Conservation (phyloP, 2,888 invertebrate genomes). For the Amiota communis region DNA sequence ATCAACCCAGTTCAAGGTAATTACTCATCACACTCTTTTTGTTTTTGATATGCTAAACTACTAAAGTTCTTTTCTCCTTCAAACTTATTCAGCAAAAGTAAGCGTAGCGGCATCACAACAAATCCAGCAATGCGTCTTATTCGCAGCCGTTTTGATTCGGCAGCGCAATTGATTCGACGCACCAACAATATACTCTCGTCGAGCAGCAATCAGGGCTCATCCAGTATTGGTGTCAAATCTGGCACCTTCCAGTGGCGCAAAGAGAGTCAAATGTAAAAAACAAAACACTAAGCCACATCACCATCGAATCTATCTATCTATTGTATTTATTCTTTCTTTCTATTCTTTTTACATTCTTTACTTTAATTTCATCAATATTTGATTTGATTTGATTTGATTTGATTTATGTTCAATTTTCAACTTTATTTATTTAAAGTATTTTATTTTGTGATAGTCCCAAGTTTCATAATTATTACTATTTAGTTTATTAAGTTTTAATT, state of each 20-base stretch:
- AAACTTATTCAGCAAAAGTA: constrained; percentile 75
- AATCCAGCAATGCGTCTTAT: constrained; percentile 90
- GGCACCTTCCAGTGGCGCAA: constrained; percentile 74
- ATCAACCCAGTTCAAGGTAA: constrained; percentile 70
- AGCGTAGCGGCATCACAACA: constrained; percentile 88
- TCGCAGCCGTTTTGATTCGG: constrained; percentile 73
- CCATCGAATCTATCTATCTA: constrained; percentile 29
- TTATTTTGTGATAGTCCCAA: constrained; percentile 65
- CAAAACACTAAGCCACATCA: constrained; percentile 19
- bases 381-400: background rate
- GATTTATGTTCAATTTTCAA: constrained; percentile 23
- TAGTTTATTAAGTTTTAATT: constrained; percentile 51
- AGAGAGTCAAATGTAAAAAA: constrained; percentile 73
- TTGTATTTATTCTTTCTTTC: constrained; percentile 36
- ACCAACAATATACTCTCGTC: constrained; percentile 73
- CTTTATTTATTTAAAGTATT: constrained; percentile 55
- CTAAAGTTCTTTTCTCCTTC: background rate
- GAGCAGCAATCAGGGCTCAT: constrained; percentile 73
- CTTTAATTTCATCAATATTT: constrained; percentile 37
- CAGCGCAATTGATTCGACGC: constrained; percentile 73
- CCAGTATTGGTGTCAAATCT: constrained; percentile 74
- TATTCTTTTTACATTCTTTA: constrained; percentile 14
- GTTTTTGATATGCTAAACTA: background rate
- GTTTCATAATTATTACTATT: no score
- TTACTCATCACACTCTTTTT: background rate